Conservation (phyloP, 2,797 vertebrate species). For the Vespertilio murinus region DNA sequence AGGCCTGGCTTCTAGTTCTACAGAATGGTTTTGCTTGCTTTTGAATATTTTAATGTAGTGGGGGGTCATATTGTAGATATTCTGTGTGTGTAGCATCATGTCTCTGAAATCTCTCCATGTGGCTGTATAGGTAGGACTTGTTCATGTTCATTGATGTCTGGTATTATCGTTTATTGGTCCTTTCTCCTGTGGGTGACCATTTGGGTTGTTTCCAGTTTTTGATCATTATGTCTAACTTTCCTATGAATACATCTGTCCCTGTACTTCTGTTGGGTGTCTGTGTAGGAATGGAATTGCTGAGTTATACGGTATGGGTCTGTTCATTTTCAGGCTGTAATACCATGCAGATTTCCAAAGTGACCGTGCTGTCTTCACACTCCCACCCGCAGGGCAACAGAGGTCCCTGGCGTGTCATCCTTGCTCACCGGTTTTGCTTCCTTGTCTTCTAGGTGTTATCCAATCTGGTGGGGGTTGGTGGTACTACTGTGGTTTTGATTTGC, state of each 20-base stretch:
- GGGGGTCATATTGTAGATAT: neutral
- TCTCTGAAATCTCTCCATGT: slow-evolving; percentile 18
- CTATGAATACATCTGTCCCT: neutral
- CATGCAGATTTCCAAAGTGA: neutral
- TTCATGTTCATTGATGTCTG: neutral
- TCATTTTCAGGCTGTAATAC: neutral
- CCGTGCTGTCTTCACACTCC: neutral
- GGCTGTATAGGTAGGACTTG: neutral
- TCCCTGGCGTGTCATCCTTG: neutral
- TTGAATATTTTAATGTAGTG: neutral
- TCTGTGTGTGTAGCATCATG: neutral
- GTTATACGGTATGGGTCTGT: neutral
- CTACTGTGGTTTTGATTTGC: neutral
- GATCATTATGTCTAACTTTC: neutral
- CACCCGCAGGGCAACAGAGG: neutral
- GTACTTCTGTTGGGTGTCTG: neutral
- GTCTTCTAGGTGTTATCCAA: neutral
- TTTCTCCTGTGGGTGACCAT: neutral
- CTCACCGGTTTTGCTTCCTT: neutral
- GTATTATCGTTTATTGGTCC: neutral
- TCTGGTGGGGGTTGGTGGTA: neutral
- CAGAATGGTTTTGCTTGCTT: neutral
- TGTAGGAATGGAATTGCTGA: neutral
- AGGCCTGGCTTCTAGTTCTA: neutral
- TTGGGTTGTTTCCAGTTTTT: neutral